Base-by-base conservation (phyloP, 2,888 invertebrate genomes). In the Trissolcus brochymenae region DNA sequence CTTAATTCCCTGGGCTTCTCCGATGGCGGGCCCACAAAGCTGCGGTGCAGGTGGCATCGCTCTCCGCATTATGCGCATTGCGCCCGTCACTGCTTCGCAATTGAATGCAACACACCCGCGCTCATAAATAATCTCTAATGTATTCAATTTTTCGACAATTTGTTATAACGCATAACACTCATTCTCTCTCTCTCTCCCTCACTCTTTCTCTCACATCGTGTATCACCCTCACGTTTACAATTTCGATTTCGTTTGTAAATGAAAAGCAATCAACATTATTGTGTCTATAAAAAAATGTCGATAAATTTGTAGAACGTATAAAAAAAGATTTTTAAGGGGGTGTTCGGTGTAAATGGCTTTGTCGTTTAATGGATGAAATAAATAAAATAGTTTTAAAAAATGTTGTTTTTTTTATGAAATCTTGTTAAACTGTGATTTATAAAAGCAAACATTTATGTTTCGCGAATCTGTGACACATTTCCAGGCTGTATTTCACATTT, bases 11-110 rank as follows among this genome's bases (percentile, higher is more conserved):
- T 50, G 71, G 11, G 53, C 19, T 57, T 70, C 66, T 61, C 71
- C 62, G 56, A 56, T 55, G 56, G 70, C 56, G 70, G 60, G 60
- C 62, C 55, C 50, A 61, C 56, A 41, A 54, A 19, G n/a, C 46
- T 41, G 35, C 66, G 60, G 71, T 40, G 76, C 76, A 76, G 76
- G 76, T 76, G 76, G 71, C 55, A 46, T 25, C 40, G 53, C 21
- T 53, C 57, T 62, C 50, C 53, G 51, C 66, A 54, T 76, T 72
- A 61, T 64, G 62, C 62, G 62, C 17, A 54, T 50, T 16, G 17
- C 54, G 53, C 49, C 35, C 72, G 66, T 72, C 67, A 64, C 62
- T 76, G 61, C 66, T 16, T 16, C 13, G 71, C 76, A 76, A 71
- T 72, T 76, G 67, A 76, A 72, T 72, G 55, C 71, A 55, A 49